Percentiles rank a stretch among this genome's conserved stretches.
These are phyloP conservation scores for Pionites leucogaster DNA, from an alignment of 2,113 vertebrate genomes.

Conservation along the genomic window DNA sequence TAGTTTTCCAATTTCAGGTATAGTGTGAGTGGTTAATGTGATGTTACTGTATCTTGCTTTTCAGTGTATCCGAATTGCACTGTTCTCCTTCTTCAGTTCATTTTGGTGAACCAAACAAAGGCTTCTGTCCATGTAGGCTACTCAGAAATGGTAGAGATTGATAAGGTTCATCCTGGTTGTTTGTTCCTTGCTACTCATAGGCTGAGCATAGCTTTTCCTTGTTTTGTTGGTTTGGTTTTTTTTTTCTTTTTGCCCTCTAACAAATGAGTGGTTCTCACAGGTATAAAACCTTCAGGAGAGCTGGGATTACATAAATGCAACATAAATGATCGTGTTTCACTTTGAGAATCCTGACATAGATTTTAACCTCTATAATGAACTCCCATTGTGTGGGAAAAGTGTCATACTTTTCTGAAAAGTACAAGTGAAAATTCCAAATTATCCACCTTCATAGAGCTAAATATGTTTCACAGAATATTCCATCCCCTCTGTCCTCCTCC, in stretches of 20 bases:
- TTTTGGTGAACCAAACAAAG: not conserved
- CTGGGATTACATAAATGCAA: not conserved
- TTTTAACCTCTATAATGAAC: not conserved
- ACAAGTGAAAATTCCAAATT: not conserved
- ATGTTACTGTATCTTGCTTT: not conserved
- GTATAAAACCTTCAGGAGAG: not conserved
- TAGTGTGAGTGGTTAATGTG: not conserved
- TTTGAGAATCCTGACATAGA: not conserved
- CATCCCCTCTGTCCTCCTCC: not conserved
- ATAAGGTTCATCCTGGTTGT: not conserved
- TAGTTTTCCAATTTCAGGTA: not conserved
- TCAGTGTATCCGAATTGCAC: not conserved
- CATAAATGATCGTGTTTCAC: not conserved
- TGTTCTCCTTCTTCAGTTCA: not conserved
- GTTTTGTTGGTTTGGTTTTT: not conserved
- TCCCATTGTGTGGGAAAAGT: not conserved
- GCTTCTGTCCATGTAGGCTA: not conserved
- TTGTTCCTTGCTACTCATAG: not conserved
- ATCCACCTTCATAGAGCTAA: not conserved
- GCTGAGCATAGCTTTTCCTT: not conserved
- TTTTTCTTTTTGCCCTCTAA: not conserved
- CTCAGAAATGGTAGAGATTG: not conserved
- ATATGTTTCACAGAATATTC: not conserved
- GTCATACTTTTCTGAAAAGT: not conserved
- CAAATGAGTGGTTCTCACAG: not conserved